Percentiles rank a stretch among this genome's conserved stretches.
phyloP scores from a whole-genome alignment of 1,140 invertebrate genomes.

The Luehdorfia chinensis region DNA sequence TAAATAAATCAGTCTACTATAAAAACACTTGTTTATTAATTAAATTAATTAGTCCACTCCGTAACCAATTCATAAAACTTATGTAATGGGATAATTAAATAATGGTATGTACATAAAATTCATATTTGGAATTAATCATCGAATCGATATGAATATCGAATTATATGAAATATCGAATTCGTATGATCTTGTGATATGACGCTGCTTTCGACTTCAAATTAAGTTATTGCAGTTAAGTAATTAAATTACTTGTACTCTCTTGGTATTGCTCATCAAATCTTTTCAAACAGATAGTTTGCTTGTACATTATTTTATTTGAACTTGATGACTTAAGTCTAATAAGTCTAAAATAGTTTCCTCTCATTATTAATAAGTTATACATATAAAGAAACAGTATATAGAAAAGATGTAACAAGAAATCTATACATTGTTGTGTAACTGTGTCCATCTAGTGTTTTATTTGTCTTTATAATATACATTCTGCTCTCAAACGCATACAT shows the following conservation, averaged over 20 bases:
- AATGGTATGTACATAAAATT: conserved; percentile 52
- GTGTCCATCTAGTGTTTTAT: background rate
- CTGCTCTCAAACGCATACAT: background rate
- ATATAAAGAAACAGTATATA: conserved; percentile 6
- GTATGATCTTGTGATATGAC: conserved; percentile 43
- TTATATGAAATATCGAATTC: no score
- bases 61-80: conserved; percentile 64
- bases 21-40: conserved; percentile 64
- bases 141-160: no score
- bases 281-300: conserved; percentile 37
- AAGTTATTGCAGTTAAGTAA: conserved; percentile 47
- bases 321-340: conserved; percentile 34
- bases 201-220: conserved; percentile 27
- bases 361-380: conserved; percentile 17
- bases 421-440: background rate
- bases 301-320: conserved; percentile 46
- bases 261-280: conserved; percentile 54
- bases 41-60: conserved; percentile 62
- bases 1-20: conserved; percentile 37
- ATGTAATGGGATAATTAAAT: conserved; percentile 54
- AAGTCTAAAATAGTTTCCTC: conserved; percentile 25
- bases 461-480: conserved; percentile 5
- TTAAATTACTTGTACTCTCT: conserved; percentile 46
- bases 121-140: conserved; percentile 39
- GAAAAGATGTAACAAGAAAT: background rate